Percentiles rank a stretch among this genome's conserved stretches.
These are phyloP conservation scores for Apodemia mormo DNA, from an alignment of 2,888 invertebrate genomes.

Conservation along the genomic window DNA sequence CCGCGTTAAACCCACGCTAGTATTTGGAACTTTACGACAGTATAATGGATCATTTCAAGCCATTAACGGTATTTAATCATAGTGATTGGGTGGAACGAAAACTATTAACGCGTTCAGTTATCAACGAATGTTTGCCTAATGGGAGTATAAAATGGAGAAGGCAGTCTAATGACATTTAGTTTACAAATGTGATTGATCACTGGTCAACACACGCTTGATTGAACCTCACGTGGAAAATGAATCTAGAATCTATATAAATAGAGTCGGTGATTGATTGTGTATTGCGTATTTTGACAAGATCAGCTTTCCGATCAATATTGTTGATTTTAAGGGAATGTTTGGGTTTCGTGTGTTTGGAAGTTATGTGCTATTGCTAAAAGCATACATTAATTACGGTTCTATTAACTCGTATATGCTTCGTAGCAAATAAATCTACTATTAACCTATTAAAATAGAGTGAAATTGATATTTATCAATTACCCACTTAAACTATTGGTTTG, in stretches of 20 bases:
- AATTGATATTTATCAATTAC: too few species aligned
- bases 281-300: not conserved
- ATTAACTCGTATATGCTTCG: not conserved
- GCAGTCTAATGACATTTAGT: slow-evolving; percentile 25
- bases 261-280: slow-evolving; percentile 8
- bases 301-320: slow-evolving; percentile 24
- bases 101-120: slow-evolving; percentile 32
- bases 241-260: not conserved
- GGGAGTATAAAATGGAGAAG: slow-evolving; percentile 33
- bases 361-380: not conserved
- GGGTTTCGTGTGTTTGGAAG: slow-evolving; percentile 20
- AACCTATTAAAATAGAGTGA: too few species aligned
- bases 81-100: slow-evolving; percentile 26
- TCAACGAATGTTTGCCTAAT: slow-evolving; percentile 33
- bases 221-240: not conserved
- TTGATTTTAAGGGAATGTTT: slow-evolving; percentile 21
- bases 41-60: slow-evolving; percentile 11
- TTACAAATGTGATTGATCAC: slow-evolving; percentile 33
- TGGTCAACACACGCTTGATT: slow-evolving; percentile 28
- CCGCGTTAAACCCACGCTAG: too few species aligned
- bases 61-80: slow-evolving; percentile 24
- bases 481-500: too few species aligned
- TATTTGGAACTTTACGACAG: too few species aligned
- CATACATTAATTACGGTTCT: not conserved
- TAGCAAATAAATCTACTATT: not conserved